Evolutionary conservation across 1,140 invertebrate genomes (phyloP).

Genomic region (Lerema accius): DNA sequence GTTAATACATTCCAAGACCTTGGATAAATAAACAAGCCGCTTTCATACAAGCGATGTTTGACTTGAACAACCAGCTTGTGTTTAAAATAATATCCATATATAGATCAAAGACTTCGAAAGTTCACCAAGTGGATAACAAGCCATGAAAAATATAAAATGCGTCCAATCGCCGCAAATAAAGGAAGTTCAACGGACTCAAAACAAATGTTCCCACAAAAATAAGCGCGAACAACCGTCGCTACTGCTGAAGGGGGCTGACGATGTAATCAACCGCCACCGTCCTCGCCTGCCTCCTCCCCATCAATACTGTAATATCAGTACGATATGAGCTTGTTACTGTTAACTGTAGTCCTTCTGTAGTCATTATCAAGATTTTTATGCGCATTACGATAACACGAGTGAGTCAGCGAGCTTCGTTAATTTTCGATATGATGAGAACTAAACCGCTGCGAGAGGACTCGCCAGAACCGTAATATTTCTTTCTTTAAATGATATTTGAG

Average conservation of each 20-base stretch:
- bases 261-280: conserved; percentile 10
- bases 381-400: not conserved
- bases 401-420: not conserved
- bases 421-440: not conserved
- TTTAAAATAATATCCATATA: no score
- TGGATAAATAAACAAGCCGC: no score
- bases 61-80: no score
- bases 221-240: not conserved
- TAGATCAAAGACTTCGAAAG: not conserved
- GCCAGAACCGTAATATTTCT: not conserved
- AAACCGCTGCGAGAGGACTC: not conserved
- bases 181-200: conserved; percentile 28
- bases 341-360: not conserved
- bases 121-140: not conserved
- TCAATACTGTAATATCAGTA: not conserved
- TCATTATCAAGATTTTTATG: not conserved
- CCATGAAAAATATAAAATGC: conserved; percentile 21
- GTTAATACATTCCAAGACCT: no score
- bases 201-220: conserved; percentile 27
- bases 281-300: not conserved
- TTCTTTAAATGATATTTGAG: not conserved
- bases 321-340: not conserved
- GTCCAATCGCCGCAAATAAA: conserved; percentile 18
- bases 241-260: conserved; percentile 11
- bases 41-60: no score